These are phyloP conservation scores for Hydrocynus forskahlii DNA, from an alignment of 2,797 vertebrate species.

Conservation along the genomic window DNA sequence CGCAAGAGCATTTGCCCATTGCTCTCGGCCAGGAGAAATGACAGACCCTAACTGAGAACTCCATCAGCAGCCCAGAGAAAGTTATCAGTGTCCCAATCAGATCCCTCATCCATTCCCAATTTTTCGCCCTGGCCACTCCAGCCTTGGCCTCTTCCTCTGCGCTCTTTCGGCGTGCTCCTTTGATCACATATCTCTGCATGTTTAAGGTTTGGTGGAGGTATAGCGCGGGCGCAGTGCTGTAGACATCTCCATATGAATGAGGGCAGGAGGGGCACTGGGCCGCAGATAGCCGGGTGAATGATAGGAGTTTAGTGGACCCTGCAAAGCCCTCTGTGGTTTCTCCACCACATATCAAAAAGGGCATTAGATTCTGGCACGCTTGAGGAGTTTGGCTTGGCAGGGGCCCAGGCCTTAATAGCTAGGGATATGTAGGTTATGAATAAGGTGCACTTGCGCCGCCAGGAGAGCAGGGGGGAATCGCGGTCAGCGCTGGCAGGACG, in stretches of 20 bases:
- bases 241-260: conserved; percentile 58
- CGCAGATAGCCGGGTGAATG: conserved; percentile 67
- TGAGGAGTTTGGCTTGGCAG: conserved; percentile 82
- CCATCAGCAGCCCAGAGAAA: conserved; percentile 50
- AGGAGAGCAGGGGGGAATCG: conserved; percentile 51
- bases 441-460: conserved; percentile 64
- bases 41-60: conserved; percentile 57
- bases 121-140: conserved; percentile 32
- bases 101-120: conserved; percentile 50
- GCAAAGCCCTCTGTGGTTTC: conserved; percentile 76
- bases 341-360: conserved; percentile 63
- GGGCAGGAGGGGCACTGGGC: conserved; percentile 38
- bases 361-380: conserved; percentile 74
- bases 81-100: conserved; percentile 54
- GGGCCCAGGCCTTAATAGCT: conserved; percentile 76
- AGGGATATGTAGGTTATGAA: conserved; percentile 66
- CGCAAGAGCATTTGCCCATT: conserved; percentile 19
- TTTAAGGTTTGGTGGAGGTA: conserved; percentile 49
- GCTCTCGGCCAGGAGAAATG: conserved; percentile 44
- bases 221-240: conserved; percentile 30
- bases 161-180: conserved; percentile 30
- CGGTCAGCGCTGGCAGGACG: conserved; percentile 59
- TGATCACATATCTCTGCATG: conserved; percentile 48
- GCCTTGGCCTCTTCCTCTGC: conserved; percentile 25
- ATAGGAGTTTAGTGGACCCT: conserved; percentile 82